phyloP scores from a whole-genome alignment of 2,888 invertebrate genomes.

The Polymixis flavicincta region DNA sequence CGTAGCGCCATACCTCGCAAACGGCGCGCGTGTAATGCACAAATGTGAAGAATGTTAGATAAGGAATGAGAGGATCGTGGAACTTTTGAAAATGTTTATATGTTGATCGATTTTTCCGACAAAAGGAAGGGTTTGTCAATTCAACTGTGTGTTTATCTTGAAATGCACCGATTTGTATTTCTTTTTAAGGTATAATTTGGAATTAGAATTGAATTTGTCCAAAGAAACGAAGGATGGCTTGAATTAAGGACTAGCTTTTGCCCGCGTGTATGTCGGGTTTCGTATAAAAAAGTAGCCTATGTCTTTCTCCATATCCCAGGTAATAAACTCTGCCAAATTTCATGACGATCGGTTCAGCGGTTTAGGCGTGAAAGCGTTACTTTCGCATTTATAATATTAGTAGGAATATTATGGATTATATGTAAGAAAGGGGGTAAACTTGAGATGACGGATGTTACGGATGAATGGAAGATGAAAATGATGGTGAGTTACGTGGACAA shows the following conservation, averaged over 20 bases:
- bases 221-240: neutral
- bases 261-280: too few relatives aligned
- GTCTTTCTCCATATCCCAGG: too few relatives aligned
- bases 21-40: neutral
- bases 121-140: neutral
- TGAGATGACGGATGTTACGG: neutral
- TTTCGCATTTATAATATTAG: too few relatives aligned
- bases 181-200: neutral
- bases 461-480: neutral
- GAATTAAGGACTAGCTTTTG: too few relatives aligned
- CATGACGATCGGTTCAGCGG: too few relatives aligned
- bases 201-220: neutral
- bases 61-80: neutral
- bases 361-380: too few relatives aligned
- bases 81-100: neutral
- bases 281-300: too few relatives aligned
- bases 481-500: neutral
- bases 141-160: neutral
- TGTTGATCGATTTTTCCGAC: neutral
- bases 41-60: constrained; percentile 9
- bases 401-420: too few relatives aligned
- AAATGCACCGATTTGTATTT: neutral
- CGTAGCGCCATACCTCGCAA: neutral
- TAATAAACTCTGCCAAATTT: too few relatives aligned
- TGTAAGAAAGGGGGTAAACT: too few relatives aligned